phyloP scores from a whole-genome alignment of 37 sponge, comb jelly and placozoan species.

The Agelas oroides region DNA sequence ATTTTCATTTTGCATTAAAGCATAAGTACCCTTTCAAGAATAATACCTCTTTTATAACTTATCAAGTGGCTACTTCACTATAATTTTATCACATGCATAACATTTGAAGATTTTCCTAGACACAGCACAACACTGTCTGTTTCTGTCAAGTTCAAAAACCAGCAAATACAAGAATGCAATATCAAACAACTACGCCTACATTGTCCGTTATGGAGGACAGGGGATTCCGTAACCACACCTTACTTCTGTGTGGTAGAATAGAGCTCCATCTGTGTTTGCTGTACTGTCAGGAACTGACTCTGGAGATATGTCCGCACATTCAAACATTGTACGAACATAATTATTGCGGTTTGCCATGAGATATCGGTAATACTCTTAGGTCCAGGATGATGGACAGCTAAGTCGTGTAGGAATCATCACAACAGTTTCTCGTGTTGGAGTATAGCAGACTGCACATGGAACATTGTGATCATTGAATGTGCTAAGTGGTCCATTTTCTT shows the following conservation, averaged over 20 bases:
- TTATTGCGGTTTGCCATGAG: slow-evolving; percentile 29
- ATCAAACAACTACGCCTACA: too few relatives aligned
- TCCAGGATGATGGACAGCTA: slow-evolving; percentile 47
- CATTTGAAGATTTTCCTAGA: too few relatives aligned
- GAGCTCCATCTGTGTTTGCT: slow-evolving; percentile 25
- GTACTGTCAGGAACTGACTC: slow-evolving; percentile 29
- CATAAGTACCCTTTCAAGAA: too few relatives aligned
- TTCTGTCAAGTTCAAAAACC: too few relatives aligned
- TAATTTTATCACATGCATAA: too few relatives aligned
- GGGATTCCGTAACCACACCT: too few relatives aligned
- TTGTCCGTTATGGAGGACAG: too few relatives aligned
- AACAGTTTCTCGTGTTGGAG: neutral
- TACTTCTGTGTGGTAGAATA: slow-evolving; percentile 44
- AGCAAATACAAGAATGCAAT: too few relatives aligned
- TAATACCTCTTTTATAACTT: too few relatives aligned
- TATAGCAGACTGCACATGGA: slow-evolving; percentile 64
- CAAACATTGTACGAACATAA: slow-evolving; percentile 16
- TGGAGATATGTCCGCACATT: slow-evolving; percentile 45
- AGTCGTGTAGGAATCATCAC: slow-evolving; percentile 49
- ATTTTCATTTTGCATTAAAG: too few relatives aligned
- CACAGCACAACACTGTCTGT: too few relatives aligned
- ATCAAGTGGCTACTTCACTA: too few relatives aligned
- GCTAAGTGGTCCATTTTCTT: neutral
- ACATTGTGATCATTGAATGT: slow-evolving; percentile 11
- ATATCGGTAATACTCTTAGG: slow-evolving; percentile 52